These are phyloP conservation scores for Pluvianellus socialis DNA, from an alignment of 2,113 vertebrate species.

Conservation along the genomic window DNA sequence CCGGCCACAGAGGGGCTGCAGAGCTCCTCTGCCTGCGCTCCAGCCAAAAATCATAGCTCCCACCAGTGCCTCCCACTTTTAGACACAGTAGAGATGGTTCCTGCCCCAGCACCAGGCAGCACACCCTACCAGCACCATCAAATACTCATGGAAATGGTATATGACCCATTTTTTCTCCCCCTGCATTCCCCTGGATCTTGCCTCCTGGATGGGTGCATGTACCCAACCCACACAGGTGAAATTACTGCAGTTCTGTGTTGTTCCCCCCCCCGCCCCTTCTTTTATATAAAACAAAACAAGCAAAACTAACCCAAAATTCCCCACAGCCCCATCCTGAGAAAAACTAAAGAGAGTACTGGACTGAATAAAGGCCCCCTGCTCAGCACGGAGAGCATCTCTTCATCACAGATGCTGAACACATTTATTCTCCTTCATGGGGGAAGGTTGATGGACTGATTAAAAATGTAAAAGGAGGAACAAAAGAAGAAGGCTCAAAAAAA, in stretches of 20 bases:
- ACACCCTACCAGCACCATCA: neutral
- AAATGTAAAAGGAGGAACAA: neutral
- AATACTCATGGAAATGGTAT: accelerated
- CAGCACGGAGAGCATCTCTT: neutral
- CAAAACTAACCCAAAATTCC: neutral
- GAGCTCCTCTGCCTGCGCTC: neutral
- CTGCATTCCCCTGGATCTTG: neutral
- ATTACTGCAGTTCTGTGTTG: neutral
- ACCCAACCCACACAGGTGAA: neutral
- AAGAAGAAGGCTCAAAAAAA: neutral
- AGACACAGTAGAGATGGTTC: neutral
- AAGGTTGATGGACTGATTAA: neutral
- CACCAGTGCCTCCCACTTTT: neutral
- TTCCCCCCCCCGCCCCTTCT: neutral
- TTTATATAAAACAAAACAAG: neutral
- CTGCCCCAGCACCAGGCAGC: neutral
- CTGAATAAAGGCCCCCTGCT: neutral
- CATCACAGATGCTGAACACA: neutral
- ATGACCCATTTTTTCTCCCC: neutral
- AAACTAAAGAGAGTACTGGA: neutral
- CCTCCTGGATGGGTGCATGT: neutral
- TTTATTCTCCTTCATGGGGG: neutral
- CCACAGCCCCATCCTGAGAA: neutral
- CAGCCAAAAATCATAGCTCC: neutral
- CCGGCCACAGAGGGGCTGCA: neutral